Conservation (phyloP, 2,113 vertebrate genomes). For the Platycercus adscitus region DNA sequence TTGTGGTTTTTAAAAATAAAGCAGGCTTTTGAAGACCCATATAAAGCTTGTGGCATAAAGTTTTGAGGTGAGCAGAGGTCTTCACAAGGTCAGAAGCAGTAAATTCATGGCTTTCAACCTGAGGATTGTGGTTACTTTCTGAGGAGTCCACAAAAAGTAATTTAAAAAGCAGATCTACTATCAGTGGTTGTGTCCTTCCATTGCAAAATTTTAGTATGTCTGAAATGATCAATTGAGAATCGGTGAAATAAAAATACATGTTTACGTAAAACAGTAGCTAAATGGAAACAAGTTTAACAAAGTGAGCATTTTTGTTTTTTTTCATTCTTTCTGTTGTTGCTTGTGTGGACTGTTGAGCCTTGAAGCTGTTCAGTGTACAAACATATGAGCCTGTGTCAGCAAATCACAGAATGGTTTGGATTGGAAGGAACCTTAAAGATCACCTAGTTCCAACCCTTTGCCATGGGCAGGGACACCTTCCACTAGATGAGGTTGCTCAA, state of each 20-base stretch:
- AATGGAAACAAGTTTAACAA: neutral
- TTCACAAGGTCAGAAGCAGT: constrained; percentile 36
- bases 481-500: neutral
- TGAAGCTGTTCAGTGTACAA: neutral
- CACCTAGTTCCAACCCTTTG: neutral
- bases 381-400: neutral
- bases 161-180: neutral
- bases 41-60: neutral
- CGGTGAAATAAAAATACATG: neutral
- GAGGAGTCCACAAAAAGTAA: constrained; percentile 7
- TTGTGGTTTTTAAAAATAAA: constrained; percentile 13
- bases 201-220: neutral
- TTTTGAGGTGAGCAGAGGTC: neutral
- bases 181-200: neutral
- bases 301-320: neutral
- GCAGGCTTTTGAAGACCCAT: neutral
- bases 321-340: neutral
- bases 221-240: neutral
- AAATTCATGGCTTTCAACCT: neutral
- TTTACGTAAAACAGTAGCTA: neutral
- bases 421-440: neutral
- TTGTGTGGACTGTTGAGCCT: neutral
- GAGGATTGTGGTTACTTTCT: constrained; percentile 4
- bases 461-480: neutral
- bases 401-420: neutral